phyloP scores from a whole-genome alignment of 2,888 invertebrate species.

The Rambutsinella grinnellia region DNA sequence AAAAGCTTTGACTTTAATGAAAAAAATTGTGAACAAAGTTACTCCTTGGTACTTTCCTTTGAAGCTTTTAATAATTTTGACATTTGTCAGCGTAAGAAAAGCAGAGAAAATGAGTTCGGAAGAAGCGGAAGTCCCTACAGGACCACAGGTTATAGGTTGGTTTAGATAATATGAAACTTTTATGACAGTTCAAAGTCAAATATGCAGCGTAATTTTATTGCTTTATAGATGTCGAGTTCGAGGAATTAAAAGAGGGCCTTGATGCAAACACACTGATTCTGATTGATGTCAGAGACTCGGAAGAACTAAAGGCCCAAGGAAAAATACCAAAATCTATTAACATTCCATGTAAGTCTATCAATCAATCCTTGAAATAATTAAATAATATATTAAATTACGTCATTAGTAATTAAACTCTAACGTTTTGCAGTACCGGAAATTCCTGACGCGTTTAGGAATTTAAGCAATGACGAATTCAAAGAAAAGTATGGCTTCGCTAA shows the following conservation, averaged over 20 bases:
- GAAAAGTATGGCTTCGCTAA: conserved; percentile 66
- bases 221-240: conserved; percentile 48
- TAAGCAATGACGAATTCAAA: conserved; percentile 62
- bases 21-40: too few relatives aligned
- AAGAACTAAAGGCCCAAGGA: conserved; percentile 63
- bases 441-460: conserved; percentile 59
- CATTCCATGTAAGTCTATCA: conserved; percentile 60
- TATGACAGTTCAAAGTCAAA: not conserved
- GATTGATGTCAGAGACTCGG: conserved; percentile 65
- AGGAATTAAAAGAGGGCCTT: conserved; percentile 47
- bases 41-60: too few relatives aligned
- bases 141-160: conserved; percentile 36
- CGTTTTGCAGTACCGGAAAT: conserved; percentile 61
- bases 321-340: conserved; percentile 63
- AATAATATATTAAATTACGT: not conserved
- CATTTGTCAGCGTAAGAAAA: not conserved
- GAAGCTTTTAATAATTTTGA: too few relatives aligned
- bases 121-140: conserved; percentile 22
- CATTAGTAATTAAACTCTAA: not conserved
- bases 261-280: conserved; percentile 56
- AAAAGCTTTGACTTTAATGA: conserved; percentile 15
- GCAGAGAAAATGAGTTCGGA: conserved; percentile 35
- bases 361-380: not conserved
- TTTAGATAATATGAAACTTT: not conserved
- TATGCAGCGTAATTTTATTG: not conserved